Conservation (phyloP, 2,888 invertebrate genomes). For the Andrena bucephala region DNA sequence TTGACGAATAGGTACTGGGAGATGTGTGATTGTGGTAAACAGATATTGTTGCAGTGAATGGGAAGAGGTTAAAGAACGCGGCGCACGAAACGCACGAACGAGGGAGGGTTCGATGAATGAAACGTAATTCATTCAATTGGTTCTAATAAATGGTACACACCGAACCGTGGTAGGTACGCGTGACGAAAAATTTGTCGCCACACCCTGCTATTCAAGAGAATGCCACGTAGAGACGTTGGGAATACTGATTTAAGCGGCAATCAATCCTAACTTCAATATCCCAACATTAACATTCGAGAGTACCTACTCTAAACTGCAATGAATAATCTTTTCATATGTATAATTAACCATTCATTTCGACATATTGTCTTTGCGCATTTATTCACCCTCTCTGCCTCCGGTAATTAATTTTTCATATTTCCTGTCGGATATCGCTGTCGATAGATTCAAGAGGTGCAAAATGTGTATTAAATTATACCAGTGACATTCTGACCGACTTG, state of each 20-base stretch:
- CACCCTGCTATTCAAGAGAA: constrained; percentile 20
- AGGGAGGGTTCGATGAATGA: constrained; percentile 67
- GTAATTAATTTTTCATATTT: neutral
- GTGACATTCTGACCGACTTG: neutral
- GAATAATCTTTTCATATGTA: constrained; percentile 26
- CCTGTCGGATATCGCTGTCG: neutral
- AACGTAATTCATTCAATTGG: constrained; percentile 77
- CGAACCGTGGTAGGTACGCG: constrained; percentile 49
- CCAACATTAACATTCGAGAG: constrained; percentile 7
- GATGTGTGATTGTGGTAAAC: constrained; percentile 8
- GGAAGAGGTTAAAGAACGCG: constrained; percentile 28
- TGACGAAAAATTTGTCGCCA: constrained; percentile 59
- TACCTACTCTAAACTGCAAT: constrained; percentile 6
- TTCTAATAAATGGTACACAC: constrained; percentile 74
- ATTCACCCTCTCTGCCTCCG: neutral
- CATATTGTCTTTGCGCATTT: constrained; percentile 23
- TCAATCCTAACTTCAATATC: constrained; percentile 25
- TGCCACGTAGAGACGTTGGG: neutral
- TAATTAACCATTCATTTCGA: constrained; percentile 10
- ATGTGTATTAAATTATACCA: constrained; percentile 3
- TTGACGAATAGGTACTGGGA: too few relatives aligned
- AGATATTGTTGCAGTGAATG: constrained; percentile 26
- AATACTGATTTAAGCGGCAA: constrained; percentile 35
- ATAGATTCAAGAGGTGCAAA: neutral
- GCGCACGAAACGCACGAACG: constrained; percentile 40